phyloP scores from a whole-genome alignment of 2,888 invertebrate species.

The Amorpha juglandis region DNA sequence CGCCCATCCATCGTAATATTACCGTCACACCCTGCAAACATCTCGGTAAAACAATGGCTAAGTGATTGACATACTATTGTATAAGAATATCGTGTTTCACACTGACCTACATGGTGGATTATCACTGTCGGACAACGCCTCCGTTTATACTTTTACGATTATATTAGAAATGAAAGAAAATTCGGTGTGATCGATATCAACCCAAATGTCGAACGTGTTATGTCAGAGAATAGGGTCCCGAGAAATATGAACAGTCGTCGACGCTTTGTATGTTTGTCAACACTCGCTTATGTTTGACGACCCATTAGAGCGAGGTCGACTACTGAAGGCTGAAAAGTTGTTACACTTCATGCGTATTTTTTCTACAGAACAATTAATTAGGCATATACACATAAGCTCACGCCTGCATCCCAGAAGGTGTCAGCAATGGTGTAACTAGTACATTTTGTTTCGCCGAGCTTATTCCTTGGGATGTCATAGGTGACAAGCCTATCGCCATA shows the following conservation, averaged over 20 bases:
- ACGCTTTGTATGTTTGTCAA: conserved; percentile 50
- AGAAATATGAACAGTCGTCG: conserved; percentile 43
- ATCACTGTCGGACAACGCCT: conserved; percentile 3
- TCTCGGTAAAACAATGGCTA: conserved; percentile 19
- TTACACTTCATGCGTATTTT: conserved; percentile 28
- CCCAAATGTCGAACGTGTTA: conserved; percentile 7
- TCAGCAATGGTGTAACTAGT: too few species aligned
- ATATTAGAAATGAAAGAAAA: not conserved
- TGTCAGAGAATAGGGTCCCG: conserved; percentile 26
- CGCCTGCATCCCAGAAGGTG: too few species aligned
- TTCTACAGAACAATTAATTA: not conserved
- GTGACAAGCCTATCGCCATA: too few species aligned
- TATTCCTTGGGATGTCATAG: too few species aligned
- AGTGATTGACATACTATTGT: conserved; percentile 31
- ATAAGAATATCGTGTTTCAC: conserved; percentile 43
- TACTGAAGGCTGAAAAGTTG: conserved; percentile 39
- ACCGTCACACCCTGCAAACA: conserved; percentile 23
- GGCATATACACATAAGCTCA: too few species aligned
- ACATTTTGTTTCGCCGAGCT: too few species aligned
- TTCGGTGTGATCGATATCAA: conserved; percentile 4
- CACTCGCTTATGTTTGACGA: conserved; percentile 64
- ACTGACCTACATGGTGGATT: conserved; percentile 40
- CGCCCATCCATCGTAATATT: conserved; percentile 1
- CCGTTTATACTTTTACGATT: not conserved
- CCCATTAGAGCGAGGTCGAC: conserved; percentile 70